These are phyloP conservation scores for Brachionus rubens DNA, from an alignment of 1,140 invertebrate genomes.

Conservation along the genomic window DNA sequence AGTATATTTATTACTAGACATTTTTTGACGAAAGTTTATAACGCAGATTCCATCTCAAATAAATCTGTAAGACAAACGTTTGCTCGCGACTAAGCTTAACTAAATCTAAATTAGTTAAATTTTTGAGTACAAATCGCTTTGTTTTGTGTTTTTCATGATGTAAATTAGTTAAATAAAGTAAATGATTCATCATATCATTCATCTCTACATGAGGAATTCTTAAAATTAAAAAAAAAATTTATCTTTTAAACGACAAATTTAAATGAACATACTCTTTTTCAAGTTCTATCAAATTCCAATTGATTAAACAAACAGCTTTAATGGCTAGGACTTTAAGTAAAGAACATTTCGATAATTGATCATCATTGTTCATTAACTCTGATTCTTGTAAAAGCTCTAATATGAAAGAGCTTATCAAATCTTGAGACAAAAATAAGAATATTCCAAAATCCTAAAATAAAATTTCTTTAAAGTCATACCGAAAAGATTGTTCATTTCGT, in stretches of 20 bases:
- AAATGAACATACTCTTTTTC: conserved; percentile 16
- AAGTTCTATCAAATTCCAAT: conserved; percentile 17
- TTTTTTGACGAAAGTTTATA: conserved; percentile 12
- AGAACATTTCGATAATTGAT: background rate
- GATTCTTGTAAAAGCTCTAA: conserved; percentile 10
- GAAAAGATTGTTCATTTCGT: conserved; percentile 3
- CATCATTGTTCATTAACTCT: background rate
- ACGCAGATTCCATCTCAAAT: conserved; percentile 11
- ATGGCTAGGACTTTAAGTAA: conserved; percentile 6
- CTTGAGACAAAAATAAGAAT: no score
- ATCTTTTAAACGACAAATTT: background rate
- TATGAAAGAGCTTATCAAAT: conserved; percentile 28
- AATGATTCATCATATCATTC: conserved; percentile 22
- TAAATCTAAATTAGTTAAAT: conserved; percentile 17
- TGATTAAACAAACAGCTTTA: conserved; percentile 20
- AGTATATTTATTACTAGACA: background rate
- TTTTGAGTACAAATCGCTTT: background rate
- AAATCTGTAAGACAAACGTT: conserved; percentile 1
- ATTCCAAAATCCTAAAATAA: no score
- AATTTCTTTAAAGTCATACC: no score
- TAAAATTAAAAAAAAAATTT: background rate
- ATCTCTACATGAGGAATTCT: conserved; percentile 17
- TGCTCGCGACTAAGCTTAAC: background rate
- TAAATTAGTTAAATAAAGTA: conserved; percentile 28
- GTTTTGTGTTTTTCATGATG: background rate